A percentile compares a stretch with the other conserved stretches of the same genome.
Evolutionary conservation across 1,140 invertebrate species (phyloP).

Genomic region (Drosophila nikananu): DNA sequence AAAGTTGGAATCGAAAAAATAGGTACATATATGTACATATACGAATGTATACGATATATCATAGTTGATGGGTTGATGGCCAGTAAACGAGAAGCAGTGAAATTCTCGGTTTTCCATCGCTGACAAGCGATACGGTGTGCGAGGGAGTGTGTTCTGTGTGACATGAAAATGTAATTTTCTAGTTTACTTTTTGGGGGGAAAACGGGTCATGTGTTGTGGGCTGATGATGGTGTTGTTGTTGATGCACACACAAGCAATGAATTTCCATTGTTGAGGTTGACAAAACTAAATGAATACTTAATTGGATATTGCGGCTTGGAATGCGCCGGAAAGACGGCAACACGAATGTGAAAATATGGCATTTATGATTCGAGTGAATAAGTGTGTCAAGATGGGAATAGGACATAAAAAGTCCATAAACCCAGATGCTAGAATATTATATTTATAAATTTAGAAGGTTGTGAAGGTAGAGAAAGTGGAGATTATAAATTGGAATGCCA

Average conservation of each 20-base stretch:
- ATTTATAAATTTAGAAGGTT: constrained; percentile 6
- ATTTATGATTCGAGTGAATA: constrained; percentile 10
- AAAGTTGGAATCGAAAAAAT: constrained; percentile 48
- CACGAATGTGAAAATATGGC: constrained; percentile 18
- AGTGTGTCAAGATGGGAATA: constrained; percentile 23
- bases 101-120: constrained; percentile 37
- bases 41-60: constrained; percentile 67
- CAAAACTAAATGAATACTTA: constrained; percentile 80
- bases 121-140: constrained; percentile 62
- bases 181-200: constrained; percentile 51
- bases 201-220: constrained; percentile 22
- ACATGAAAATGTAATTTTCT: constrained; percentile 79
- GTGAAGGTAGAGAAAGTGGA: too few relatives aligned
- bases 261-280: constrained; percentile 63
- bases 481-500: neutral
- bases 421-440: constrained; percentile 1
- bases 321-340: constrained; percentile 58
- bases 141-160: constrained; percentile 16
- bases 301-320: constrained; percentile 76
- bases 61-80: constrained; percentile 57
- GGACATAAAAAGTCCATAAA: constrained; percentile 12
- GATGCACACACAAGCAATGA: constrained; percentile 38
- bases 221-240: constrained; percentile 15
- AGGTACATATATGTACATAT: neutral
- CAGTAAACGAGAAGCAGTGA: constrained; percentile 9